Base-by-base conservation (phyloP, 35 echinoderm and acorn worm species). In the Ptychodera flava region DNA sequence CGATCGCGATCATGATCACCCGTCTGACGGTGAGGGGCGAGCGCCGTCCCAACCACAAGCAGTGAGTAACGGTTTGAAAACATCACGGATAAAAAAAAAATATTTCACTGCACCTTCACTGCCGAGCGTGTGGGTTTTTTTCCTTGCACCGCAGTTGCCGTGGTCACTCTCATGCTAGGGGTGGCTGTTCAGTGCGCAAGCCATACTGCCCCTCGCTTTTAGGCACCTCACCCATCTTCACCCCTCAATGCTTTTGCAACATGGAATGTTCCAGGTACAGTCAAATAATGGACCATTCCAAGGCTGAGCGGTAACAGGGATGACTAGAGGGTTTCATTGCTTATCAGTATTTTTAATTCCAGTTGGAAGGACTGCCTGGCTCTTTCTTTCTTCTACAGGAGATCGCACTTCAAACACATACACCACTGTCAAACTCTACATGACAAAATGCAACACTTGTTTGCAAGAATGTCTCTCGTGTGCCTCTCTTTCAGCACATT, bases 1-100 rank as follows among this genome's bases (percentile, higher is more conserved):
- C 37, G 83, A 38, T 88, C 94, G 75, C 82, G 85, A 84, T 81
- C 92, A 36, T 81, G 88, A n/a, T 85, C 94, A 79, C 33, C 77
- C 77, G 31, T 87, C 79, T 38, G 78, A 81, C 34, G 89, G 77
- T 53, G 89, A 91, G 15, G 91, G 77, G 45, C 6, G 22, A 64
- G 22, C 45, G 6, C 45, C 45, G 6, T 64, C 45, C 45, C 6
- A 64, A 64, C 45, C 45, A 6, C 45, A 64, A 64, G 45, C 6
- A 64, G 45, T 64, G 45, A 64, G 45, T 64, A 64, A n/a, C n/a
- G n/a, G 45, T 64, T 64, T 64, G 45, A 12, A 64, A 64, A 64
- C 45, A 12, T n/a, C n/a, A n/a, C n/a, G 6, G 6, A 64, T 22
- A 22, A 64, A 22, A 22, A 64, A 64, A 64, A 22, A 64, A 12